Evolutionary conservation across 2,797 vertebrate genomes (phyloP).

Genomic region (Borostomias antarcticus): DNA sequence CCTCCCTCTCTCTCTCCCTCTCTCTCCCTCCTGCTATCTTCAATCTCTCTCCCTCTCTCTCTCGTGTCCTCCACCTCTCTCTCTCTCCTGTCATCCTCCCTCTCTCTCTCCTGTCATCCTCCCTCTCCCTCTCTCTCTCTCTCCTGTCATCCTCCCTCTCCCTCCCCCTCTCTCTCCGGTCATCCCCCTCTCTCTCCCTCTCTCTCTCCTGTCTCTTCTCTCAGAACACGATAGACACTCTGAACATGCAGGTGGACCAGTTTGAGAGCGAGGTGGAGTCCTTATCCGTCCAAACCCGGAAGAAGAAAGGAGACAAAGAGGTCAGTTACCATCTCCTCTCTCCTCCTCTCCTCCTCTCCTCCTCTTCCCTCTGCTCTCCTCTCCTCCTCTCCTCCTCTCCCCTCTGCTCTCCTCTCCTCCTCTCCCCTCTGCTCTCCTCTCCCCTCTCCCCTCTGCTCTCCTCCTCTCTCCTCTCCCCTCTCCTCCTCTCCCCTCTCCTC

Average conservation of each 20-base stretch:
- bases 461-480: background rate
- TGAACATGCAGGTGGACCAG: conserved; percentile 97
- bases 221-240: conserved; percentile 88
- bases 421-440: background rate
- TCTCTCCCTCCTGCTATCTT: too few species aligned
- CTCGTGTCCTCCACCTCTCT: too few species aligned
- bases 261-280: conserved; percentile 94
- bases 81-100: too few species aligned
- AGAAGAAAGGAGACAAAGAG: conserved; percentile 95
- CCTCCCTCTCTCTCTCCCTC: too few species aligned
- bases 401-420: background rate
- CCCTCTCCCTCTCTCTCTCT: background rate
- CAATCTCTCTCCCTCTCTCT: too few species aligned
- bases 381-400: background rate
- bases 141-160: background rate
- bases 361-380: background rate
- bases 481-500: background rate
- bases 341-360: conserved; percentile 7
- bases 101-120: too few species aligned
- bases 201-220: background rate
- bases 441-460: background rate
- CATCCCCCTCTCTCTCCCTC: background rate
- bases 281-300: conserved; percentile 86
- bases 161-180: background rate
- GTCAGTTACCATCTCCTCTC: conserved; percentile 66